These are phyloP conservation scores for Limosa lapponica DNA, from an alignment of 2,797 vertebrate genomes.

Conservation along the genomic window DNA sequence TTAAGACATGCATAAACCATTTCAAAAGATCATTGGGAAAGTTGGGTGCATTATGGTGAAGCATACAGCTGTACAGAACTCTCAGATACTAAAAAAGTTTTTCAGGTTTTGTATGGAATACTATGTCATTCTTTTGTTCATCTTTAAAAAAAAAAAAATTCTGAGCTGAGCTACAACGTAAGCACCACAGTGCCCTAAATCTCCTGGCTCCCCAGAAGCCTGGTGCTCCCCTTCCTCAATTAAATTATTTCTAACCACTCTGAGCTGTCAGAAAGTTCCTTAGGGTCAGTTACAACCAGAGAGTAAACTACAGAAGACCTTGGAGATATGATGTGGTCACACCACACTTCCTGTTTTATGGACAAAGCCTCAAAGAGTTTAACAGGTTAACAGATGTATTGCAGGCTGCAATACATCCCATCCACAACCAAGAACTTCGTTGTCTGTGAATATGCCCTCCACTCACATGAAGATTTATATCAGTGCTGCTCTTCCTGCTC, in stretches of 20 bases:
- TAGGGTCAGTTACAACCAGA: neutral
- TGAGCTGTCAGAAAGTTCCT: neutral
- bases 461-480: accelerated
- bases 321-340: neutral
- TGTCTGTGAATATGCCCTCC: neutral
- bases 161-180: neutral
- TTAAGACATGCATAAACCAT: neutral
- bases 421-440: neutral
- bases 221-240: neutral
- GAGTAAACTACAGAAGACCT: neutral
- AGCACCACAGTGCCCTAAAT: neutral
- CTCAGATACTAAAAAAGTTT: neutral
- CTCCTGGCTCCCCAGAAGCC: neutral
- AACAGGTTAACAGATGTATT: neutral
- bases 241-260: neutral
- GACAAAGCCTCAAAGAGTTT: neutral
- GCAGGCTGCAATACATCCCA: neutral
- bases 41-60: neutral
- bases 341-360: neutral
- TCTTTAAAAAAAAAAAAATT: neutral
- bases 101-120: neutral
- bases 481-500: neutral
- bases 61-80: neutral
- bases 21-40: neutral
- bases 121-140: accelerated